Percentiles rank a stretch among this genome's conserved stretches.
Evolutionary conservation across 1,140 invertebrate genomes (phyloP).

Genomic region (Zaprionus lachaisei): DNA sequence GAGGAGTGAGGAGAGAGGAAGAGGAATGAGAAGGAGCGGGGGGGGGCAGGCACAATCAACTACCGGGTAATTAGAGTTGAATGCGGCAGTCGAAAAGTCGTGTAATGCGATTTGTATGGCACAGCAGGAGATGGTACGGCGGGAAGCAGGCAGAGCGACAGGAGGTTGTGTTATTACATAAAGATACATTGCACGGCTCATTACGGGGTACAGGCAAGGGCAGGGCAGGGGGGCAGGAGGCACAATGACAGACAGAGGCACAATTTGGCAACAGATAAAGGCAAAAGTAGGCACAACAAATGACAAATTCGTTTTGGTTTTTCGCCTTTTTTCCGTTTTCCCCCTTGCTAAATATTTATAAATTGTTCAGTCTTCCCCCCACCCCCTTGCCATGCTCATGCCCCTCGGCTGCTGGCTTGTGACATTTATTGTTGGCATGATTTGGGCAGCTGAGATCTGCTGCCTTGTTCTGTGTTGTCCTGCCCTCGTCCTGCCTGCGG

Average conservation of each 20-base stretch:
- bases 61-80: conserved; percentile 81
- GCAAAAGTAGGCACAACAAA: conserved; percentile 57
- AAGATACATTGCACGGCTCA: conserved; percentile 76
- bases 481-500: conserved; percentile 23
- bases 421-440: conserved; percentile 60
- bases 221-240: neutral
- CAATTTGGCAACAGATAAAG: conserved; percentile 14
- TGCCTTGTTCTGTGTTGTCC: neutral
- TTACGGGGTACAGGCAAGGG: conserved; percentile 29
- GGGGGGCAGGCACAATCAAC: conserved; percentile 57
- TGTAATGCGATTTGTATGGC: conserved; percentile 81
- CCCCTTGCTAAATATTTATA: conserved; percentile 72
- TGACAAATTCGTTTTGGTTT: conserved; percentile 81
- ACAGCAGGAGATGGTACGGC: conserved; percentile 57
- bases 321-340: conserved; percentile 46
- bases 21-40: neutral
- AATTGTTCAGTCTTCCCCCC: conserved; percentile 57
- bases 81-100: conserved; percentile 77
- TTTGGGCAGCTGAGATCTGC: conserved; percentile 48
- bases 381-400: neutral
- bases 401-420: conserved; percentile 21
- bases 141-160: conserved; percentile 18
- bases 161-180: conserved; percentile 64
- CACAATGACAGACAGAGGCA: neutral
- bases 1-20: neutral